A percentile compares a stretch with the other conserved stretches of the same genome.
These are phyloP conservation scores for Agrilus mali DNA, from an alignment of 2,888 invertebrate species.

Conservation along the genomic window DNA sequence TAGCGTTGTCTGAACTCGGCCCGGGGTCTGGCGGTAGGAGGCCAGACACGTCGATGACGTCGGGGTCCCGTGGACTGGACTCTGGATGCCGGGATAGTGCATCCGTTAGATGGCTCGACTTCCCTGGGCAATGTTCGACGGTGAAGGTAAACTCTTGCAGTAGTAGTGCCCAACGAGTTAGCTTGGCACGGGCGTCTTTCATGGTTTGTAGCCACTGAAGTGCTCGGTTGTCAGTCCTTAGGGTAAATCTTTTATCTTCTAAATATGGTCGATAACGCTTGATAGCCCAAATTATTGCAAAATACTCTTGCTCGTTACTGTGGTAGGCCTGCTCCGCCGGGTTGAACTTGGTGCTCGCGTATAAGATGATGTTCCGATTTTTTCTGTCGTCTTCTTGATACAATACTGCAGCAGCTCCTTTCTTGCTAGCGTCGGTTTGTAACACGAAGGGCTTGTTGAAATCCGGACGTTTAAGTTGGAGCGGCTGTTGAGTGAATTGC, in stretches of 20 bases:
- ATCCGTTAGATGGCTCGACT: too few relatives aligned
- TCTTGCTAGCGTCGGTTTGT: conserved; percentile 15
- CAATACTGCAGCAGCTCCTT: conserved; percentile 16
- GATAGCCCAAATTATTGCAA: conserved; percentile 16
- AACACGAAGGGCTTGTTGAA: conserved; percentile 10
- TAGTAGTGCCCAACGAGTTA: too few relatives aligned
- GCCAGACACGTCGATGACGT: not conserved
- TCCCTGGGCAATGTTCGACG: too few relatives aligned
- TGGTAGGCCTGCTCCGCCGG: conserved; percentile 12
- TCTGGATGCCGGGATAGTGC: too few relatives aligned
- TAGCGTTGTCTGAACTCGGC: not conserved
- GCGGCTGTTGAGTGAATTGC: conserved; percentile 6
- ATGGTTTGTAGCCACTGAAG: too few relatives aligned
- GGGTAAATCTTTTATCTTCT: conserved; percentile 4
- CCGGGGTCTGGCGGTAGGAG: not conserved
- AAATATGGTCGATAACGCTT: conserved; percentile 14
- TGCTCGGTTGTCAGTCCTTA: too few relatives aligned
- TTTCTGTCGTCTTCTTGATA: conserved; percentile 10
- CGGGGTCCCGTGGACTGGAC: conserved; percentile 10
- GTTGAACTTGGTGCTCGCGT: conserved; percentile 12
- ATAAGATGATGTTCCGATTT: conserved; percentile 10
- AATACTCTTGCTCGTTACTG: conserved; percentile 17
- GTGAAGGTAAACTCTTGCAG: too few relatives aligned
- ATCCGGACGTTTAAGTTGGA: conserved; percentile 13
- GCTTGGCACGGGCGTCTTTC: too few relatives aligned